These are phyloP conservation scores for Netelia fuscicornis DNA, from an alignment of 2,888 invertebrate species.

Conservation along the genomic window DNA sequence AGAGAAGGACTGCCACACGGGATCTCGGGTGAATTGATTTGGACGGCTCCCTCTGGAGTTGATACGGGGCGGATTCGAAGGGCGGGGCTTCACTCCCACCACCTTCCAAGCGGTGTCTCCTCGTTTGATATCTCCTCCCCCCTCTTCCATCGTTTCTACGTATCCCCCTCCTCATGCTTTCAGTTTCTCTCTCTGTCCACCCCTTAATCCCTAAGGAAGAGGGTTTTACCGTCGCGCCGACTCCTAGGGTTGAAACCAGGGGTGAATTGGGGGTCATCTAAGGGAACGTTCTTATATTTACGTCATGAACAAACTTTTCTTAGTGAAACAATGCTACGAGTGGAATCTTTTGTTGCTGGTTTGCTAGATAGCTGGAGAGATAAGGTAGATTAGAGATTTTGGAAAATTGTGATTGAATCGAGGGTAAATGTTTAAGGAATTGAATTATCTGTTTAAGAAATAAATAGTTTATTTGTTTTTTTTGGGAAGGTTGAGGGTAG, in stretches of 20 bases:
- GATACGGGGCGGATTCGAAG: constrained; percentile 73
- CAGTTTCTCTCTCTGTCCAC: too few species aligned
- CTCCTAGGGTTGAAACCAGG: constrained; percentile 19
- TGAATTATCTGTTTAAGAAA: too few species aligned
- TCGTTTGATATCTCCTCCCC: constrained; percentile 43
- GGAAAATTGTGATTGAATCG: too few species aligned
- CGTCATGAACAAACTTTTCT: constrained; percentile 37
- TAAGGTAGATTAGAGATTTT: background rate
- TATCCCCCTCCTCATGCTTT: background rate
- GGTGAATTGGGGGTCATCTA: constrained; percentile 49
- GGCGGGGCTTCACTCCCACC: constrained; percentile 75
- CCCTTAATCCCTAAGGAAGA: constrained; percentile 18
- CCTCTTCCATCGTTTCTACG: background rate
- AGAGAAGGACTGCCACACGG: constrained; percentile 75
- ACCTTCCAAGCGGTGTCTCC: constrained; percentile 26
- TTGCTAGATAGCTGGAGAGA: background rate
- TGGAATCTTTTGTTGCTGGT: constrained; percentile 10
- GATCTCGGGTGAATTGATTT: constrained; percentile 77
- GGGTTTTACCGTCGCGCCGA: constrained; percentile 33
- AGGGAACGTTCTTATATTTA: constrained; percentile 33
- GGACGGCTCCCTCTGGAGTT: constrained; percentile 73
- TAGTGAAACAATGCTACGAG: constrained; percentile 15
- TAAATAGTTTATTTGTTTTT: too few species aligned
- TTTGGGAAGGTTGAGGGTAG: too few species aligned
- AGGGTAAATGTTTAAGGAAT: too few species aligned